phyloP scores from a whole-genome alignment of 2,888 invertebrate species.

The Coenonympha arcania region DNA sequence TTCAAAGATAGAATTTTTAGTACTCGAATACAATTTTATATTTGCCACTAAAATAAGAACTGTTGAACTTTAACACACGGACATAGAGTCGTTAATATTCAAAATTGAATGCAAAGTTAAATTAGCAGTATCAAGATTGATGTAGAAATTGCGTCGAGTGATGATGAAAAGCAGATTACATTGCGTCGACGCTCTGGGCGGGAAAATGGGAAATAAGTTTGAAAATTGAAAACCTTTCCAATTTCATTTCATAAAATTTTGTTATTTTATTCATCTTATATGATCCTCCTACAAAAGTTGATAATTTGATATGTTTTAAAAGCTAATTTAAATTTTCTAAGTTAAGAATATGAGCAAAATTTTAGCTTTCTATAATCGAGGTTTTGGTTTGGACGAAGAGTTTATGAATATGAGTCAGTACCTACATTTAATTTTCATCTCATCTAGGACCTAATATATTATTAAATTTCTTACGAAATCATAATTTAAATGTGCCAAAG shows the following conservation, averaged over 20 bases:
- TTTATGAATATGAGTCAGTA: no score
- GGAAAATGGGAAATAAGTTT: slow-evolving; percentile 46
- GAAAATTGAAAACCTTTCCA: slow-evolving; percentile 32
- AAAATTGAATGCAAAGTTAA: slow-evolving; percentile 13
- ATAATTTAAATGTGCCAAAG: no score
- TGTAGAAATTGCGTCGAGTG: slow-evolving; percentile 50
- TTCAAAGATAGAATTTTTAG: slow-evolving; percentile 57
- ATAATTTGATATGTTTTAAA: no score
- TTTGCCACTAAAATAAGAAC: slow-evolving; percentile 2
- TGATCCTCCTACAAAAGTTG: no score
- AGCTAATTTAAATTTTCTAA: no score
- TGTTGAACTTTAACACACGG: background rate
- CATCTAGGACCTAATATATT: no score
- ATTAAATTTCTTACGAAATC: no score
- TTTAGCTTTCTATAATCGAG: no score
- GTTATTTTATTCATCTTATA: background rate
- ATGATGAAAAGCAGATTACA: slow-evolving; percentile 61
- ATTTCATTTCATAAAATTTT: slow-evolving; percentile 10
- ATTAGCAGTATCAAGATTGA: slow-evolving; percentile 47
- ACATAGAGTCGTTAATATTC: slow-evolving; percentile 31
- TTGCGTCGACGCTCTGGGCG: slow-evolving; percentile 55
- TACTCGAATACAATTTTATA: slow-evolving; percentile 27
- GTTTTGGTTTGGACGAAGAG: no score
- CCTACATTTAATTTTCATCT: no score
- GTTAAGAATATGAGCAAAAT: no score